Base-by-base conservation (phyloP, 2,888 invertebrate species). In the Lycaena phlaeas region DNA sequence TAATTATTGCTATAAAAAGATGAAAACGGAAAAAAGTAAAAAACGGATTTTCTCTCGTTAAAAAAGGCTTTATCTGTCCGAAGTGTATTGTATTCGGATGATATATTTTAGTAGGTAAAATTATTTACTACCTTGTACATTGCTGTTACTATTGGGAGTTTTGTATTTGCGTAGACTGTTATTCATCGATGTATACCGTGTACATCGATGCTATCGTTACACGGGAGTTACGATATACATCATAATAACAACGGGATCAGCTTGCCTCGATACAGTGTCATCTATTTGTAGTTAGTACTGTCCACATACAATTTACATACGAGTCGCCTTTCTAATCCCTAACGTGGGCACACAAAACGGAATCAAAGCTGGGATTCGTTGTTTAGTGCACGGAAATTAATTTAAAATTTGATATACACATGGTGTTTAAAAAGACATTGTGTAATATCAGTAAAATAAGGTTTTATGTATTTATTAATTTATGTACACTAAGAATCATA, bases 291-390 rank as follows among this genome's bases (percentile, higher is more conserved):
- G 52, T 53, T 47, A 47, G 50, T 49, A 48, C 51, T 51, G 54
- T 56, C 54, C 56, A 51, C 56, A 52, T 50, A 53, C 57, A 46
- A 67, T 66, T 66, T 67, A 61, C 65, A 66, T 66, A 64, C 57
- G 56, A 59, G 58, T 48, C 54, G 57, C 47, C 51, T 45, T 48
- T 49, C 56, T 64, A 65, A 66, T 65, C 64, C 66, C 37, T 46
- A 45, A 53, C 56, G 41, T 44, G 43, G 50, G 45, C 42, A 42
- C 42, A 44, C 40, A 49, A 53, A 56, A 51, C 49, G 54, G 57
- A 63, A 60, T 58, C 59, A 59, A 59, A 64, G 53, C 36, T 17
- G 22, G 22, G 39, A 40, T 30, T 26, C 30, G 30, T 31, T 40
- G 31, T 25, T 22, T 26, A 30, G 22, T 12, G 25, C 11, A 3